Evolutionary conservation across 2,888 invertebrate species (phyloP).

Genomic region (Ferdinandea cuprea): DNA sequence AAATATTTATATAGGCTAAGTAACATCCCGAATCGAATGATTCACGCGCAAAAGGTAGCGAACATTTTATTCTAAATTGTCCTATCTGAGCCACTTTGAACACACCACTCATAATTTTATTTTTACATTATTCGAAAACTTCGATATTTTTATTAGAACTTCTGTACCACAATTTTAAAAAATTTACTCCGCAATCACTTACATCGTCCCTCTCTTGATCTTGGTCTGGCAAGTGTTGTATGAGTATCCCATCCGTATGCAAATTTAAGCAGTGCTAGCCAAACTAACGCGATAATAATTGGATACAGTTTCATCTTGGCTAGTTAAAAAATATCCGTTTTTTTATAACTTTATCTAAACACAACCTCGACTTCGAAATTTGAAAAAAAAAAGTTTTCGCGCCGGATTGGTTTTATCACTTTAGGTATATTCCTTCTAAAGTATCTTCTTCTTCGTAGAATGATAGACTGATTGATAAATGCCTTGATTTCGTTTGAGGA

Average conservation of each 20-base stretch:
- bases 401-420: conserved; percentile 12
- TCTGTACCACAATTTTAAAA: background rate
- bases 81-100: too few species aligned
- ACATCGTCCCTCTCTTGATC: conserved; percentile 51
- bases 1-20: too few species aligned
- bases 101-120: too few species aligned
- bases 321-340: conserved; percentile 2
- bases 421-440: conserved; percentile 23
- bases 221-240: conserved; percentile 1
- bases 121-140: background rate
- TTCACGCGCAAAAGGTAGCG: too few species aligned
- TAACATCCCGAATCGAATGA: too few species aligned
- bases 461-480: conserved; percentile 48
- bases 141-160: background rate
- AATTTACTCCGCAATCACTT: conserved; percentile 11
- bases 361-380: background rate
- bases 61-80: too few species aligned
- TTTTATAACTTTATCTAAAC: background rate
- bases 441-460: conserved; percentile 35
- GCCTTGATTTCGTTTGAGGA: conserved; percentile 43
- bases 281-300: conserved; percentile 49
- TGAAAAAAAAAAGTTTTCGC: background rate
- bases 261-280: conserved; percentile 42
- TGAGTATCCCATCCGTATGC: conserved; percentile 46
- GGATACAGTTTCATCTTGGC: conserved; percentile 52